phyloP scores from a whole-genome alignment of 2,113 vertebrate genomes.

The Hystrix cristata region DNA sequence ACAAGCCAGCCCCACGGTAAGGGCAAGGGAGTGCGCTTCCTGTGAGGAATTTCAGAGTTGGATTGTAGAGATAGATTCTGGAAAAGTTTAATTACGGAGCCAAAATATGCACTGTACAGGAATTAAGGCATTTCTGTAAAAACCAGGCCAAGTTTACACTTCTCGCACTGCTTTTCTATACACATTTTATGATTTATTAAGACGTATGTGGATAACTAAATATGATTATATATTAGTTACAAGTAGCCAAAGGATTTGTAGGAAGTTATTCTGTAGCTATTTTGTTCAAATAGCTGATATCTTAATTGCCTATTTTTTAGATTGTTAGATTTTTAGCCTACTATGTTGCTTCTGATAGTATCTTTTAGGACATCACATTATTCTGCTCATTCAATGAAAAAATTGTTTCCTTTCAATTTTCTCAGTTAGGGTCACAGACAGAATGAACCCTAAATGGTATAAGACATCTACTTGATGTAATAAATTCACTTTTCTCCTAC shows the following conservation, averaged over 20 bases:
- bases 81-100: background rate
- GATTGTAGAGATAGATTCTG: background rate
- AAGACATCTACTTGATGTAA: background rate
- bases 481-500: background rate
- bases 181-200: background rate
- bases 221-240: background rate
- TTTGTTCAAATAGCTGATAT: background rate
- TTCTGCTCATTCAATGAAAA: constrained; percentile 1
- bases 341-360: background rate
- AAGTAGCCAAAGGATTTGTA: background rate
- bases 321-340: background rate
- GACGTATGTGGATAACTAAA: background rate
- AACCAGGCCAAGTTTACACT: background rate
- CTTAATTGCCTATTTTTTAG: background rate
- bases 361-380: background rate
- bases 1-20: background rate
- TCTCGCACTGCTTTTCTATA: background rate
- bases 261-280: background rate
- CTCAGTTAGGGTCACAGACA: background rate
- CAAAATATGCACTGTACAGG: background rate
- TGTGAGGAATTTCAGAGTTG: background rate
- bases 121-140: background rate
- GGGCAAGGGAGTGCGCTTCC: background rate
- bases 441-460: background rate
- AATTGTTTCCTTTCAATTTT: background rate